Conservation (phyloP, 2,888 invertebrate species). For the Rhagonycha fulva region DNA sequence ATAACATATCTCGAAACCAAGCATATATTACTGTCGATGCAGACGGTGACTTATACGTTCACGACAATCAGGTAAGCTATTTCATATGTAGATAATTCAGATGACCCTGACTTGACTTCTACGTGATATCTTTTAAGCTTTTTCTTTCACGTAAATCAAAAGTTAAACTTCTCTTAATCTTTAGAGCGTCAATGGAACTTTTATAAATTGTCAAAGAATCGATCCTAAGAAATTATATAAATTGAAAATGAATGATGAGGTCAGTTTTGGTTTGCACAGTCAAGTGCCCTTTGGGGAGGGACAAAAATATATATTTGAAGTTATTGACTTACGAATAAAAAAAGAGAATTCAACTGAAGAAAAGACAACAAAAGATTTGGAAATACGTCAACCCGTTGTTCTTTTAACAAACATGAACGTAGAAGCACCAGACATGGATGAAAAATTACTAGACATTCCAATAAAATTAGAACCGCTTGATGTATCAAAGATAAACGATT, state of each 20-base stretch:
- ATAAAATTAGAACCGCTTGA: neutral
- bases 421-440: neutral
- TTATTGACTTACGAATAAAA: neutral
- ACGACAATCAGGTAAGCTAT: neutral
- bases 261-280: neutral
- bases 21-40: neutral
- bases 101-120: neutral
- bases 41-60: neutral
- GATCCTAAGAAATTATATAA: neutral
- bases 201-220: neutral
- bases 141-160: neutral
- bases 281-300: neutral
- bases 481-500: neutral
- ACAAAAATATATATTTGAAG: neutral
- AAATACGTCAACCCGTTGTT: neutral
- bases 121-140: too few relatives aligned
- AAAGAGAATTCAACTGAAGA: too few relatives aligned
- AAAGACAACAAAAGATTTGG: too few relatives aligned
- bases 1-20: neutral
- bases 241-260: neutral
- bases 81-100: neutral
- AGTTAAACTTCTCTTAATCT: neutral
- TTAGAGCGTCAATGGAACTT: neutral
- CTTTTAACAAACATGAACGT: neutral
- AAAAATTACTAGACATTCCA: neutral